Base-by-base conservation (phyloP, 1,140 invertebrate genomes). In the Drosophila gunungcola region DNA sequence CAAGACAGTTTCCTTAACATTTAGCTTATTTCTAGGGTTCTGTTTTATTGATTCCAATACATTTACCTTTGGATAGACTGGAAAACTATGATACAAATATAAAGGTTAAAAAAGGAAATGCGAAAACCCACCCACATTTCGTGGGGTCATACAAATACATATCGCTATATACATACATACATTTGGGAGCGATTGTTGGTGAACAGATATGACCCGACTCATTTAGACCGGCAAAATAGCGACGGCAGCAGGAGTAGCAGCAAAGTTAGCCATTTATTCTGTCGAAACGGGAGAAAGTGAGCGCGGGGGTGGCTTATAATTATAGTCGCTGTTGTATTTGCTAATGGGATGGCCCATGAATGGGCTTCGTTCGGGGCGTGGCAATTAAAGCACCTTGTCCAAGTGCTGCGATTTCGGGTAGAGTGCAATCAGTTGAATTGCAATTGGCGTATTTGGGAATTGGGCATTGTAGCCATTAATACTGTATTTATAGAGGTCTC, bases 251-350 rank as follows among this genome's bases (percentile, higher is more conserved):
- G 38, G 42, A 43, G 65, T 29, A 43, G 42, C 61, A 80, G 75
- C 63, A 75, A 72, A 81, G 67, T 77, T 81, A 73, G 73, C 56
- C 79, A 81, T 81, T 74, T 81, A 65, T 79, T 58, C 57, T 21
- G 49, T 16, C 45, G 25, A 29, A 32, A 12, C 9, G 38, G 51
- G 16, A 4, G 49, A 3, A 9, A 3, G 45, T 13, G 9, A 1
- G 7, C 2, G 27, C 2, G 12, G 16, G 29, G 9, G 34, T 21
- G 55, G 43, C 43, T 49, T 75, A 75, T 74, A 81, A 81, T 81
- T 81, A 81, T 72, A 63, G 49, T 49, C 57, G 70, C 65, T 81
- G 79, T 76, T 72, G 65, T 77, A 65, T 62, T 76, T 61, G 73
- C 78, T 77, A 81, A 80, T 76, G 78, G 78, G 43, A 56, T 73